Percentiles rank a stretch among this genome's conserved stretches.
These are phyloP conservation scores for Chrysina gloriosa DNA, from an alignment of 2,888 invertebrate genomes.

Conservation along the genomic window DNA sequence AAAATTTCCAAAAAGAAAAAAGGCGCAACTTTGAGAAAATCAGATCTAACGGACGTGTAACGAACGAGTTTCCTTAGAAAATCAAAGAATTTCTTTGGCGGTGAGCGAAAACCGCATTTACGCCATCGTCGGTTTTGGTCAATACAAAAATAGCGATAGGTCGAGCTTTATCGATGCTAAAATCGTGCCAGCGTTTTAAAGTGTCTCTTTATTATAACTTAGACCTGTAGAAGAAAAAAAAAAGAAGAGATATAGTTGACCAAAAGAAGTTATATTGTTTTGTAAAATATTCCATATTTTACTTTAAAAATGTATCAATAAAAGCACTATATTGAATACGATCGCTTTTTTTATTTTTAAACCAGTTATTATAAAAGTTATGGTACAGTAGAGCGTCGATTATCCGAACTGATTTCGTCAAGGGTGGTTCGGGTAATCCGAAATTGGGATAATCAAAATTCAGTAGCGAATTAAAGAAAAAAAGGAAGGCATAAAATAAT, in stretches of 20 bases:
- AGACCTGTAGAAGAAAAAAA: slow-evolving; percentile 37
- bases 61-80: not conserved
- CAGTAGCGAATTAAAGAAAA: too few relatives aligned
- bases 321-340: slow-evolving; percentile 46
- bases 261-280: slow-evolving; percentile 45
- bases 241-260: slow-evolving; percentile 41
- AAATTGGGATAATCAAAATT: too few relatives aligned
- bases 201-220: slow-evolving; percentile 39
- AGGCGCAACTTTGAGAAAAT: not conserved
- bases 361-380: not conserved
- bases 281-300: slow-evolving; percentile 43
- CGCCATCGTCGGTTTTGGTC: too few relatives aligned
- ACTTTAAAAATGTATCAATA: slow-evolving; percentile 45
- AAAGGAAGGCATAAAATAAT: too few relatives aligned
- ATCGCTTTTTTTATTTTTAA: slow-evolving; percentile 13
- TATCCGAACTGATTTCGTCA: too few relatives aligned
- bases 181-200: slow-evolving; percentile 32
- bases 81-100: not conserved
- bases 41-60: not conserved
- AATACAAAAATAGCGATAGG: too few relatives aligned
- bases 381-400: not conserved
- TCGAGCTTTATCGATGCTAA: too few relatives aligned
- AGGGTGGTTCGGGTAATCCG: too few relatives aligned
- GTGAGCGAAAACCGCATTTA: too few relatives aligned
- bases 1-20: too few relatives aligned